A percentile compares a stretch with the other conserved stretches of the same genome.
Evolutionary conservation across 2,113 vertebrate genomes (phyloP).

Genomic region (Pionites leucogaster): DNA sequence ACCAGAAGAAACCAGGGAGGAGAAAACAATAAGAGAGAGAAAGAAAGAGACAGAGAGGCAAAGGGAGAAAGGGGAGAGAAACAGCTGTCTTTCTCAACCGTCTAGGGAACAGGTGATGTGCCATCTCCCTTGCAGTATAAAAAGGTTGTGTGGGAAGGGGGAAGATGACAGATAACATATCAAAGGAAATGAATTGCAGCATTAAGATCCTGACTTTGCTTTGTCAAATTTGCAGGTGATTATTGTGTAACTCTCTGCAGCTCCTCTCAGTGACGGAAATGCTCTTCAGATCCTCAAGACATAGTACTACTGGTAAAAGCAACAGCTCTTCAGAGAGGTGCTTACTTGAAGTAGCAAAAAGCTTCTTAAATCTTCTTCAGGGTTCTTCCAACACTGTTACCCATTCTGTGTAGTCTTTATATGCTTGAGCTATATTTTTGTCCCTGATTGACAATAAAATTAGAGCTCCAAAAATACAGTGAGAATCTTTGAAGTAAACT

Average conservation of each 20-base stretch:
- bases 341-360: neutral
- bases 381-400: neutral
- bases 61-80: neutral
- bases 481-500: neutral
- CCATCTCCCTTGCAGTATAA: constrained; percentile 15
- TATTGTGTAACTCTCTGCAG: constrained; percentile 38
- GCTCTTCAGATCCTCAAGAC: constrained; percentile 43
- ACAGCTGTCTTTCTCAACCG: neutral
- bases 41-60: neutral
- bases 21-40: neutral
- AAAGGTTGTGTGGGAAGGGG: constrained; percentile 39
- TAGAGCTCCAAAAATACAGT: neutral
- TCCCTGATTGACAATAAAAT: neutral
- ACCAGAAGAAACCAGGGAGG: neutral
- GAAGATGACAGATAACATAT: constrained; percentile 56
- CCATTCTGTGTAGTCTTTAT: neutral
- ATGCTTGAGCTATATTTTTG: neutral
- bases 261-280: constrained; percentile 46
- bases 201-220: constrained; percentile 50
- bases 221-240: constrained; percentile 63
- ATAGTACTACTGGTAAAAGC: constrained; percentile 14
- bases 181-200: constrained; percentile 59
- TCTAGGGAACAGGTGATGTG: constrained; percentile 9
- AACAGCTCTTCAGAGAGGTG: constrained; percentile 8
- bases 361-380: neutral